Conservation (phyloP, 2,797 vertebrate species). For the Peromyscus nudipes region DNA sequence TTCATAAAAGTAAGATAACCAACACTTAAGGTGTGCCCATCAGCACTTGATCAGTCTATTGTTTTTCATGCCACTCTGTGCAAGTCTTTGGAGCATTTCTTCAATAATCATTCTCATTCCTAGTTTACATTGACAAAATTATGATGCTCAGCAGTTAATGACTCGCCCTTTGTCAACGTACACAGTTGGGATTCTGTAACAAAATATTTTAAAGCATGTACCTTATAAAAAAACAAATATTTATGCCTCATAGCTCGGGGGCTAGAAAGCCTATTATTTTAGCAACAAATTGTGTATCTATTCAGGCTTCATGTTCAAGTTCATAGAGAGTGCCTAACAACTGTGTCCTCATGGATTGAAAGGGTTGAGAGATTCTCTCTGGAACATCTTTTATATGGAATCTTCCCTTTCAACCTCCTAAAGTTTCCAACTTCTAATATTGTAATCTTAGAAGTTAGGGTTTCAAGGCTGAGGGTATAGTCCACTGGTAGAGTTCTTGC, state of each 20-base stretch:
- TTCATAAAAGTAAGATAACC: slow-evolving; percentile 21
- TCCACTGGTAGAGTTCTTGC: background rate
- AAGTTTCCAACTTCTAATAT: background rate
- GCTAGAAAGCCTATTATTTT: background rate
- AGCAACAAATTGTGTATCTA: background rate
- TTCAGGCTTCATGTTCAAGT: background rate
- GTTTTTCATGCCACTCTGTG: background rate
- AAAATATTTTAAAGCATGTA: background rate
- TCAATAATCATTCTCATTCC: background rate
- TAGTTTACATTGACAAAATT: background rate
- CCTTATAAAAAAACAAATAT: background rate
- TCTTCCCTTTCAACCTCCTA: background rate
- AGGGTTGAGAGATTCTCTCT: background rate
- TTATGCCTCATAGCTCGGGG: background rate
- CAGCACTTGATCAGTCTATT: background rate
- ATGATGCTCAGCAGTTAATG: background rate
- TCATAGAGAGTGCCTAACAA: background rate
- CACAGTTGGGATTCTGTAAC: background rate
- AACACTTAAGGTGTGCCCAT: background rate
- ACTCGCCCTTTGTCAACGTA: background rate
- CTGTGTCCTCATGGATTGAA: background rate
- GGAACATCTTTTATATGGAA: background rate
- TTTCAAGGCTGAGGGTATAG: background rate
- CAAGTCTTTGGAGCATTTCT: background rate
- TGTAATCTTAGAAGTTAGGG: background rate